Evolutionary conservation across 2,888 invertebrate species (phyloP), one percentile per base, ranked within the genome.

Genomic region (Chymomyza procnemis): DNA sequence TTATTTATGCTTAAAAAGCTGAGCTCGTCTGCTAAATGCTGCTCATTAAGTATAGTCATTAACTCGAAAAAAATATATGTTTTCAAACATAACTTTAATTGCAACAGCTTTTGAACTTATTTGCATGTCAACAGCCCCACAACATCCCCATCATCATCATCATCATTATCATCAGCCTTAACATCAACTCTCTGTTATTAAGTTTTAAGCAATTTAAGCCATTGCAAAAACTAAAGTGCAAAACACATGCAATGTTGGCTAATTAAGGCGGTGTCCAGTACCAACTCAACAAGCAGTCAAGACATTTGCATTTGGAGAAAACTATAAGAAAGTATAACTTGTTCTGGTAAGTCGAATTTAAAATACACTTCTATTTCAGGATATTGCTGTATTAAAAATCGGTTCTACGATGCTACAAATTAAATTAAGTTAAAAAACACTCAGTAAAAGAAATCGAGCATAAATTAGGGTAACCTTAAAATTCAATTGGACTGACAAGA

Each of bases 161-260:
- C 34, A 66, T 48, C 61, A 61, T 47, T 54, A 61, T 46, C 54
- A 41, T n/a, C 26, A 56, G 52, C 57, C 12, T 41, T 41, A 41
- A 41, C 34, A 41, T 41, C 34, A 21, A 18, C 54, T 18, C 22
- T 18, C 21, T 21, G 18, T 54, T 68, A 66, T 73, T 68, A 64
- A 64, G 60, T 65, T 70, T 64, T 57, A 22, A 61, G 79, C 75
- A 69, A 79, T 75, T 79, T 57, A 67, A 60, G 50, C 60, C 64
- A 65, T 58, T 63, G 47, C 71, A 66, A 57, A 69, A 64, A 69
- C 79, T 57, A 64, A 82, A 85, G 80, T 80, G 80, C 80, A 78
- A 80, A 82, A 75, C 75, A 83, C 81, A 81, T 81, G 81, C 81
- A 85, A 85, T 78, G 83, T 68, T 68, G 75, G 75, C 80, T 81